These are phyloP conservation scores for Drosophila kepulauana DNA, from an alignment of 1,140 invertebrate species.

Conservation along the genomic window DNA sequence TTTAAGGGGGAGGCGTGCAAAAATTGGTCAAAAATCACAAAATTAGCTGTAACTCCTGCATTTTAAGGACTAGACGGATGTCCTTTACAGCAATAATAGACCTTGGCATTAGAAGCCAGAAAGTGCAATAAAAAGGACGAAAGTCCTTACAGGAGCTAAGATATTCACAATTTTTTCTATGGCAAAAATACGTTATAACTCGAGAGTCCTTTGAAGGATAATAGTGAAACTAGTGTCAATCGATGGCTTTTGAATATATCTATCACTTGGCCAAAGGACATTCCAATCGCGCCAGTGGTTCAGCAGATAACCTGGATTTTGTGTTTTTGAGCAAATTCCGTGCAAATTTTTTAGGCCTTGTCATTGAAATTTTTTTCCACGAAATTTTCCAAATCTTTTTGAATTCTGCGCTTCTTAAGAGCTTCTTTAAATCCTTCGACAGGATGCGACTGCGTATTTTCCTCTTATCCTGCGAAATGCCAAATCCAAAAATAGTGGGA, in stretches of 20 bases:
- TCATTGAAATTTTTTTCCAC: too few relatives aligned
- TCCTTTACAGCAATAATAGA: not conserved
- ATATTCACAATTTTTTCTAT: not conserved
- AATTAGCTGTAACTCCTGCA: not conserved
- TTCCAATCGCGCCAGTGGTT: not conserved
- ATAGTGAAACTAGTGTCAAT: too few relatives aligned
- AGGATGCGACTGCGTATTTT: too few relatives aligned
- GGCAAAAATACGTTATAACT: not conserved
- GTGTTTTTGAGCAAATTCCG: not conserved
- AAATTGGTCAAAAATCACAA: not conserved
- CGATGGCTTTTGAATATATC: too few relatives aligned
- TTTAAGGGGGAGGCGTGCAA: not conserved
- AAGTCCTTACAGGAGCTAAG: constrained; percentile 7
- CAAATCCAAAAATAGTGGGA: not conserved
- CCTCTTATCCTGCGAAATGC: too few relatives aligned
- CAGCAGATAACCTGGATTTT: not conserved
- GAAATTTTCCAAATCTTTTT: too few relatives aligned
- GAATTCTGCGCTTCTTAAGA: too few relatives aligned
- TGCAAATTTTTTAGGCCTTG: not conserved
- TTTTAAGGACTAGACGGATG: constrained; percentile 1
- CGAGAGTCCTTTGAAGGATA: too few relatives aligned
- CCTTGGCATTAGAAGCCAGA: not conserved
- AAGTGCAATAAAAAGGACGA: not conserved
- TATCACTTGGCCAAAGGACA: too few relatives aligned
- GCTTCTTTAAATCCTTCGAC: too few relatives aligned